Percentiles rank a stretch among this genome's conserved stretches.
phyloP scores from a whole-genome alignment of 53 echinoderm and acorn worm genomes.

The Apostichopus leukothele region DNA sequence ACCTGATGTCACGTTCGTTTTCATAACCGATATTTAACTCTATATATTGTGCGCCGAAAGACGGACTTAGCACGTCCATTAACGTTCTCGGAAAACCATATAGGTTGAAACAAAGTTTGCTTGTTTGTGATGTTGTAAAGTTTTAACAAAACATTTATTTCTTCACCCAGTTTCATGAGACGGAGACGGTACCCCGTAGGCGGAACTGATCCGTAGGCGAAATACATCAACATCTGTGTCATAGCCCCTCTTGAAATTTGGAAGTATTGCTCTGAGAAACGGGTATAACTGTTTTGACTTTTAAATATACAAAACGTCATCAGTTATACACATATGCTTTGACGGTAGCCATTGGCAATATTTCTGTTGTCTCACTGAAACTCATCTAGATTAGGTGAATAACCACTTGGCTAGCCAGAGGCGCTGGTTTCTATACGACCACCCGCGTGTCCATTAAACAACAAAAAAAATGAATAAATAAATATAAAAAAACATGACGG shows the following conservation, averaged over 20 bases:
- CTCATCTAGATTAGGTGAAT: conserved; percentile 10
- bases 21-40: not conserved
- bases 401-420: not conserved
- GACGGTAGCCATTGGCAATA: conserved; percentile 20
- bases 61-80: conserved; percentile 23
- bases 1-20: not conserved
- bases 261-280: not conserved
- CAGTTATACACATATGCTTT: conserved; percentile 25
- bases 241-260: not conserved
- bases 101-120: not conserved
- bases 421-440: not conserved
- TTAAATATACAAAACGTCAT: conserved; percentile 34
- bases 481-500: too few relatives aligned
- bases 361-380: too few relatives aligned
- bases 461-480: too few relatives aligned
- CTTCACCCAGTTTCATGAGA: not conserved
- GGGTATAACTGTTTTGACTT: conserved; percentile 34
- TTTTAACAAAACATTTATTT: not conserved
- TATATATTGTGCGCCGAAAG: not conserved
- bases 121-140: conserved; percentile 34
- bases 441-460: not conserved
- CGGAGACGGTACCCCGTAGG: not conserved
- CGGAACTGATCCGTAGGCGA: not conserved
- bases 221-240: not conserved
- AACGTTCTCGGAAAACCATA: not conserved